Evolutionary conservation across 2,797 vertebrate genomes (phyloP).

Genomic region (Peromyscus aztecus): DNA sequence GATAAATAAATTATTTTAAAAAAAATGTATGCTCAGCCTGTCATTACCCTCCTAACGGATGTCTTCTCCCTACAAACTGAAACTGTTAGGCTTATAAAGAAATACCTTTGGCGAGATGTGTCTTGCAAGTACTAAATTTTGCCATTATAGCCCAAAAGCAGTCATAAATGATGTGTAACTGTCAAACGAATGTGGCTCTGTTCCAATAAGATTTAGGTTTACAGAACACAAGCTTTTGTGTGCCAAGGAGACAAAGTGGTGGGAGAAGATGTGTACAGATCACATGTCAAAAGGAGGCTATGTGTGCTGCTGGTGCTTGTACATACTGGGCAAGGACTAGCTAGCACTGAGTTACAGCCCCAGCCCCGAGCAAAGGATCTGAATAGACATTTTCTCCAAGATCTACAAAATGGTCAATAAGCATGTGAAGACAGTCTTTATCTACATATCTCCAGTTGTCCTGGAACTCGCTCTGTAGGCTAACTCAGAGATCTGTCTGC

Average conservation of each 20-base stretch:
- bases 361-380: conserved; percentile 19
- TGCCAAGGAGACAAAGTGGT: neutral
- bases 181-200: neutral
- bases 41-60: neutral
- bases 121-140: neutral
- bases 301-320: neutral
- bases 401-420: neutral
- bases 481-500: no score
- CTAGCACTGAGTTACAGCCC: neutral
- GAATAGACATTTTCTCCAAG: conserved; percentile 31
- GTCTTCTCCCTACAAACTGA: neutral
- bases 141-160: neutral
- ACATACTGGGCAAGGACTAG: neutral
- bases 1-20: no score
- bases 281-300: neutral
- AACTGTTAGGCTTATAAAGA: neutral
- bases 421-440: neutral
- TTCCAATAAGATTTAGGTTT: conserved; percentile 37
- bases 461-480: no score
- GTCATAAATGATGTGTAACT: neutral
- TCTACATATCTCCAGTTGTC: no score
- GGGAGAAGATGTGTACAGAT: conserved; percentile 10
- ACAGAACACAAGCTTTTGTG: conserved; percentile 20
- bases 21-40: neutral
- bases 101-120: neutral